These are phyloP conservation scores for Cyanoliseus patagonus DNA, from an alignment of 2,113 vertebrate species.

Conservation along the genomic window DNA sequence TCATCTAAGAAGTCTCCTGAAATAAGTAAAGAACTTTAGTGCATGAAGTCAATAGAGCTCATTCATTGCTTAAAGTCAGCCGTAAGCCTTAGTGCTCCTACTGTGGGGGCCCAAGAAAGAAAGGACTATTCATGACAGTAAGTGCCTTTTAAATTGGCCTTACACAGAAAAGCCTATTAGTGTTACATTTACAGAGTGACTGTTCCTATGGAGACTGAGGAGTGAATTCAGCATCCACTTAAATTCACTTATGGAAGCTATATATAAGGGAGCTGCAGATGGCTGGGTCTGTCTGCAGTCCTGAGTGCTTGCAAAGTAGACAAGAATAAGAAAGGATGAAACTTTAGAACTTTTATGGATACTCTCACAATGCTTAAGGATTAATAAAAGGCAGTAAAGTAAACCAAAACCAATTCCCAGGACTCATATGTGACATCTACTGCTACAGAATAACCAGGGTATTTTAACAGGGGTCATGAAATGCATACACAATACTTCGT, in stretches of 20 bases:
- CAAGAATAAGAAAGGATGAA: background rate
- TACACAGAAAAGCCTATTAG: background rate
- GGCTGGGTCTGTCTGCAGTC: background rate
- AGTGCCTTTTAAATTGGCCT: background rate
- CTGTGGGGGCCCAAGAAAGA: background rate
- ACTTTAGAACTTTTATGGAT: background rate
- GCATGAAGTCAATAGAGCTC: background rate
- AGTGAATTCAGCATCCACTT: background rate
- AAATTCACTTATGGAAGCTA: background rate
- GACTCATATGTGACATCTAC: background rate
- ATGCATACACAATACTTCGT: background rate
- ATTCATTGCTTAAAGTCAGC: background rate
- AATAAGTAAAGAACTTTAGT: background rate
- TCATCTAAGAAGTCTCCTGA: background rate
- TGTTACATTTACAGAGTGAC: background rate
- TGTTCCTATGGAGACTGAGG: background rate
- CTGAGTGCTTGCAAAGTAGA: background rate
- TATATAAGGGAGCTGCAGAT: accelerated
- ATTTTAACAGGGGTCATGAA: background rate
- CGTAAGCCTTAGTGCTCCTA: background rate
- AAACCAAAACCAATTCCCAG: background rate
- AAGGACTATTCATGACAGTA: background rate
- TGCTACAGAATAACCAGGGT: background rate
- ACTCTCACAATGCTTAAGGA: background rate
- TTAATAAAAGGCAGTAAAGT: background rate